Conservation (phyloP, 1,140 invertebrate genomes). For the Microplitis demolitor region DNA sequence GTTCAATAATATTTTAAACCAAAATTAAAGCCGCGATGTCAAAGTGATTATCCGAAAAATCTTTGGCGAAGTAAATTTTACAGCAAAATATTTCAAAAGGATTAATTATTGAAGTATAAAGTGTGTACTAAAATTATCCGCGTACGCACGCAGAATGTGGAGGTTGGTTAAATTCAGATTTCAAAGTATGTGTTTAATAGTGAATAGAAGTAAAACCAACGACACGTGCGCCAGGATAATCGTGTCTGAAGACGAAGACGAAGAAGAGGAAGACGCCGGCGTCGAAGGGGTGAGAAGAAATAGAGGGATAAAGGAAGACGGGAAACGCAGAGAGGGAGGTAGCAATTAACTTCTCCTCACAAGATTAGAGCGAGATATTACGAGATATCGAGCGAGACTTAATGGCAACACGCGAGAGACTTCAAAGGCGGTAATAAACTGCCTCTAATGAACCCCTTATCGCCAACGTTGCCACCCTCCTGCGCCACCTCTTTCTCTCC, state of each 20-base stretch:
- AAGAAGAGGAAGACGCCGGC: background rate
- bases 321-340: conserved; percentile 48
- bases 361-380: conserved; percentile 63
- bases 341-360: conserved; percentile 63
- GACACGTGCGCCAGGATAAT: conserved; percentile 40
- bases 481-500: conserved; percentile 10
- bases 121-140: too few species aligned
- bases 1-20: too few species aligned
- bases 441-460: conserved; percentile 63
- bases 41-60: too few species aligned
- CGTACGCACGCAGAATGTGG: too few species aligned
- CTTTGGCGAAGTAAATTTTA: too few species aligned
- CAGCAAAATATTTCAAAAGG: too few species aligned
- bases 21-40: too few species aligned
- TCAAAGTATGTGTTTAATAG: background rate
- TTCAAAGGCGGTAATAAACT: conserved; percentile 64
- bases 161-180: too few species aligned
- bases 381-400: conserved; percentile 62
- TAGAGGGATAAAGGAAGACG: conserved; percentile 24
- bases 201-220: conserved; percentile 37
- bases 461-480: conserved; percentile 53
- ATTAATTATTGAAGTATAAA: too few species aligned
- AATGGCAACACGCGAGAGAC: conserved; percentile 62
- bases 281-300: background rate
- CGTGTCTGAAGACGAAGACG: background rate